Evolutionary conservation across 2,113 vertebrate genomes (phyloP).

Genomic region (Clarias gariepinus): DNA sequence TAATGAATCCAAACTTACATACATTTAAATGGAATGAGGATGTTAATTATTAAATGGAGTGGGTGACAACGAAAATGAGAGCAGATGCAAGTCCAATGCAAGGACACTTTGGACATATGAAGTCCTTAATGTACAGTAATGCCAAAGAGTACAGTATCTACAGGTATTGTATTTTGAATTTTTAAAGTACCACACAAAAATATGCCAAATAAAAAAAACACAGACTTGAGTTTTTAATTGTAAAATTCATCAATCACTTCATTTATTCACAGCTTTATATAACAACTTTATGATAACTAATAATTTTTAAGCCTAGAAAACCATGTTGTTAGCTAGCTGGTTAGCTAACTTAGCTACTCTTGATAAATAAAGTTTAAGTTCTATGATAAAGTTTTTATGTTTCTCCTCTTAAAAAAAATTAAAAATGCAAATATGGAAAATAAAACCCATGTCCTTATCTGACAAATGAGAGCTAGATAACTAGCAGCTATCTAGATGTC

Average conservation of each 20-base stretch:
- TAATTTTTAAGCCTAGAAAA: not conserved
- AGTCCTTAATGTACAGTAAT: not conserved
- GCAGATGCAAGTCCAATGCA: constrained; percentile 16
- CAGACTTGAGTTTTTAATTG: not conserved
- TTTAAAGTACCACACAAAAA: not conserved
- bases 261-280: not conserved
- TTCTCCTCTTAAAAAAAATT: not conserved
- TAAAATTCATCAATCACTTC: not conserved
- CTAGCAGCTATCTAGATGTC: not conserved
- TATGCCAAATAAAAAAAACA: not conserved
- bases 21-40: constrained; percentile 23
- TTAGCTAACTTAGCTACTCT: not conserved
- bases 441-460: not conserved
- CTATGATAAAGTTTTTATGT: not conserved
- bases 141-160: not conserved
- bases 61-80: constrained; percentile 26
- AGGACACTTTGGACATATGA: constrained; percentile 8
- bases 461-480: not conserved
- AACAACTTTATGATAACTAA: too few relatives aligned
- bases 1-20: not conserved
- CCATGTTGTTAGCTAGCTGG: not conserved
- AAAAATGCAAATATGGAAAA: not conserved
- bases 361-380: not conserved
- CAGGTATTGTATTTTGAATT: not conserved
- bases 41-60: constrained; percentile 37